Evolutionary conservation across 2,113 vertebrate species (phyloP).

Genomic region (Proteles cristata): DNA sequence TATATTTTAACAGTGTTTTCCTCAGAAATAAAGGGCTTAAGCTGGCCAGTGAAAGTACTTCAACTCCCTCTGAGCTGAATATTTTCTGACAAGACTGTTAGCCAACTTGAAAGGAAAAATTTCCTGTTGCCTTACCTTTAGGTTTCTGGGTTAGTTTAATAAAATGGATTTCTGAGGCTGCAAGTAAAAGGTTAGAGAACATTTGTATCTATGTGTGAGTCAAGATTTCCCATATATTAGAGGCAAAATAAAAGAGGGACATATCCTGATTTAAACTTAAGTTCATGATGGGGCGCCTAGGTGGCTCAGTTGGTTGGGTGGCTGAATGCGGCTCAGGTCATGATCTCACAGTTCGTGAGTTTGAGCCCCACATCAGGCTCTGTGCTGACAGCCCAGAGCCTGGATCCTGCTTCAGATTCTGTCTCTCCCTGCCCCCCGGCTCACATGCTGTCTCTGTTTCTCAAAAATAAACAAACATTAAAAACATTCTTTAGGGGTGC

Average conservation of each 20-base stretch:
- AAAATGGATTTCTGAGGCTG: not conserved
- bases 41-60: not conserved
- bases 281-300: not conserved
- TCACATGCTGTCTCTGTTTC: no score
- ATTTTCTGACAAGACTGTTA: conserved; percentile 46
- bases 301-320: no score
- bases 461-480: no score
- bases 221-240: not conserved
- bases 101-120: not conserved
- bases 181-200: conserved; percentile 8
- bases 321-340: no score
- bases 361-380: no score
- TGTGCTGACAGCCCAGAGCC: no score
- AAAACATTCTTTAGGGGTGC: no score
- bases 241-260: not conserved
- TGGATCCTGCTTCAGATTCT: no score
- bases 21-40: conserved; percentile 39
- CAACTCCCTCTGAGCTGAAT: not conserved
- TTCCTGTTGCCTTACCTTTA: not conserved
- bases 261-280: not conserved
- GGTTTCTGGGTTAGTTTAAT: conserved; percentile 31
- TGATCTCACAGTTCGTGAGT: no score
- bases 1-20: conserved; percentile 52
- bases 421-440: no score
- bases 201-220: not conserved